Percentiles rank a stretch among this genome's conserved stretches.
Conservation (phyloP, 2,797 vertebrate genomes). For the Sebastolobus altivelis region DNA sequence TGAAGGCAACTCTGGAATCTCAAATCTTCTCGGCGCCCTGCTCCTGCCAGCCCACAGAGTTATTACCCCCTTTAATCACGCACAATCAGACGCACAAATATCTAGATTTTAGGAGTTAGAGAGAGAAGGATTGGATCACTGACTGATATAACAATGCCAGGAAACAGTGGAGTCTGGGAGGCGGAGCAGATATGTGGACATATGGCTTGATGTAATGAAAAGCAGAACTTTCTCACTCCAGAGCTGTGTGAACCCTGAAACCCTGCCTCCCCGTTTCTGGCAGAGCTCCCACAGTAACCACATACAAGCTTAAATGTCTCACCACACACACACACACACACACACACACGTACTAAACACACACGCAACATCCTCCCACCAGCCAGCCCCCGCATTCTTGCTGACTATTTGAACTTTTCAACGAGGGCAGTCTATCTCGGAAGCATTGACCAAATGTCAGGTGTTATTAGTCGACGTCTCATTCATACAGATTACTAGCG, state of each 20-base stretch:
- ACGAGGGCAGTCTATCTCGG: slow-evolving; percentile 66
- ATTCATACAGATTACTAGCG: slow-evolving; percentile 66
- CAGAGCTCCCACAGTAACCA: slow-evolving; percentile 76
- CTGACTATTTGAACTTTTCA: slow-evolving; percentile 80
- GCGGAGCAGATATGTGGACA: slow-evolving; percentile 71
- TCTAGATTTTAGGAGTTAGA: slow-evolving; percentile 43
- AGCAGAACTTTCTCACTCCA: slow-evolving; percentile 77
- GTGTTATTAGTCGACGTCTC: slow-evolving; percentile 66
- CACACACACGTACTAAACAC: slow-evolving; percentile 25
- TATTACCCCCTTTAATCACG: slow-evolving; percentile 62
- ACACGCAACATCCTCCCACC: slow-evolving; percentile 65
- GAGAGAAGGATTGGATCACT: slow-evolving; percentile 59
- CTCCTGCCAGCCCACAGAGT: slow-evolving; percentile 13
- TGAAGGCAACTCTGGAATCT: slow-evolving; percentile 47
- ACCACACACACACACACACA: slow-evolving; percentile 1
- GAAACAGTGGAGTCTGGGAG: slow-evolving; percentile 75
- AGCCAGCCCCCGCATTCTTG: slow-evolving; percentile 68
- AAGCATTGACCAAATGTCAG: slow-evolving; percentile 76
- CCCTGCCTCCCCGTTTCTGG: slow-evolving; percentile 70
- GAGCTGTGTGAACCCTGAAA: slow-evolving; percentile 71
- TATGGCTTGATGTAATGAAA: slow-evolving; percentile 83
- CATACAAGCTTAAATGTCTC: slow-evolving; percentile 69
- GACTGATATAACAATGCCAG: slow-evolving; percentile 79
- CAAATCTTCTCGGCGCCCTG: slow-evolving; percentile 36
- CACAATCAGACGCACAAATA: slow-evolving; percentile 47